Percentiles rank a stretch among this genome's conserved stretches.
Conservation (phyloP, 2,797 vertebrate species). For the Acestrorhynchus altus region DNA sequence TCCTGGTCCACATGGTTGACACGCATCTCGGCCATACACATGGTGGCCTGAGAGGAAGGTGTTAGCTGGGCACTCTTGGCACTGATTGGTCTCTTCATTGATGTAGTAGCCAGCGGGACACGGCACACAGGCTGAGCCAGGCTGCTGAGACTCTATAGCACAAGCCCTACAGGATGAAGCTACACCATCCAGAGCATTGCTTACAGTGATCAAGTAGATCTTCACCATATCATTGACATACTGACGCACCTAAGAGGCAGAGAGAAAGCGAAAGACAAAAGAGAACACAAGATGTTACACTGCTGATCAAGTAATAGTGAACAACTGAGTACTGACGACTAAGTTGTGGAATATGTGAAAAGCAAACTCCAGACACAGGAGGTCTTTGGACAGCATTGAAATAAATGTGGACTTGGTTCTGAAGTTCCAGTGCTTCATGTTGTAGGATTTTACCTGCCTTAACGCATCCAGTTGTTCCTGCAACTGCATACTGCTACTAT, state of each 20-base stretch:
- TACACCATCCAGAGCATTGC: conserved; percentile 87
- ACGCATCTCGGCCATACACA: conserved; percentile 84
- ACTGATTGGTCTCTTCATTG: conserved; percentile 85
- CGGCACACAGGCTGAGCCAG: conserved; percentile 89
- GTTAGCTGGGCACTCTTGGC: conserved; percentile 88
- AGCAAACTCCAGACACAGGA: too few species aligned
- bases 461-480: too few species aligned
- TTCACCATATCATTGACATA: conserved; percentile 88
- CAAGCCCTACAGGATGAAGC: conserved; percentile 90
- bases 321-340: too few species aligned
- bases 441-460: too few species aligned
- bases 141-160: conserved; percentile 83
- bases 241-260: conserved; percentile 80
- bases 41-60: conserved; percentile 88
- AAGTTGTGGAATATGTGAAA: too few species aligned
- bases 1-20: conserved; percentile 89
- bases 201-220: conserved; percentile 91
- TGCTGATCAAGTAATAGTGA: too few species aligned
- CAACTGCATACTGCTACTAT: too few species aligned
- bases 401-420: too few species aligned
- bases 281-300: conserved; percentile 34
- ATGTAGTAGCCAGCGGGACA: conserved; percentile 94
- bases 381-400: too few species aligned
- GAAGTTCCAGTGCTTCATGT: too few species aligned
- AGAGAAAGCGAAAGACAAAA: conserved; percentile 21